These are phyloP conservation scores for Icerya purchasi DNA, from an alignment of 2,888 invertebrate species.

Conservation along the genomic window DNA sequence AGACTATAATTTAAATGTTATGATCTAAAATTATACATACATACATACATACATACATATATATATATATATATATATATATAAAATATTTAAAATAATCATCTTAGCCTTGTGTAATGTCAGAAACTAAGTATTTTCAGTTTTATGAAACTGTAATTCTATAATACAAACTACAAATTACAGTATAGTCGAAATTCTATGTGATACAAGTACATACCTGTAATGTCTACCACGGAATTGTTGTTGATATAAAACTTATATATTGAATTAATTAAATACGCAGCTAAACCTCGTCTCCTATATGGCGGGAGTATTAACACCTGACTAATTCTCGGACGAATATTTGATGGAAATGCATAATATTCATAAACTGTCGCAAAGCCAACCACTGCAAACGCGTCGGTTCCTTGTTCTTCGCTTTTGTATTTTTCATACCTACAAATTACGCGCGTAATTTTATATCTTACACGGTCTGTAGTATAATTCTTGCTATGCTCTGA, in stretches of 20 bases:
- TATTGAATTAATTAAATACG: conserved; percentile 43
- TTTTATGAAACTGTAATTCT: not conserved
- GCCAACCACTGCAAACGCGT: conserved; percentile 52
- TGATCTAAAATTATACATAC: too few species aligned
- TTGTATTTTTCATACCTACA: conserved; percentile 47
- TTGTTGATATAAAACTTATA: conserved; percentile 33
- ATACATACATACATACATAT: too few species aligned
- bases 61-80: too few species aligned
- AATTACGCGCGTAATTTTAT: too few species aligned
- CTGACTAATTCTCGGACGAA: conserved; percentile 78
- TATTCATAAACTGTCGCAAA: conserved; percentile 85
- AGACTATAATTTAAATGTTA: too few species aligned
- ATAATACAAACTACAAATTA: not conserved
- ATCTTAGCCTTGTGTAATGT: conserved; percentile 1
- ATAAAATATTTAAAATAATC: too few species aligned
- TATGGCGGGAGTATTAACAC: conserved; percentile 81
- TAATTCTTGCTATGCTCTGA: too few species aligned
- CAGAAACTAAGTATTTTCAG: not conserved
- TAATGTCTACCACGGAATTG: conserved; percentile 40
- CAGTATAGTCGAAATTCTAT: not conserved
- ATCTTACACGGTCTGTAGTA: too few species aligned
- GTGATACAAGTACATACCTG: conserved; percentile 30
- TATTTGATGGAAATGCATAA: conserved; percentile 73
- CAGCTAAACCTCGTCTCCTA: conserved; percentile 65
- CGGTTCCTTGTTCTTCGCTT: conserved; percentile 33